phyloP scores from a whole-genome alignment of 2,797 vertebrate genomes.

The Mormyrops boulengeri region DNA sequence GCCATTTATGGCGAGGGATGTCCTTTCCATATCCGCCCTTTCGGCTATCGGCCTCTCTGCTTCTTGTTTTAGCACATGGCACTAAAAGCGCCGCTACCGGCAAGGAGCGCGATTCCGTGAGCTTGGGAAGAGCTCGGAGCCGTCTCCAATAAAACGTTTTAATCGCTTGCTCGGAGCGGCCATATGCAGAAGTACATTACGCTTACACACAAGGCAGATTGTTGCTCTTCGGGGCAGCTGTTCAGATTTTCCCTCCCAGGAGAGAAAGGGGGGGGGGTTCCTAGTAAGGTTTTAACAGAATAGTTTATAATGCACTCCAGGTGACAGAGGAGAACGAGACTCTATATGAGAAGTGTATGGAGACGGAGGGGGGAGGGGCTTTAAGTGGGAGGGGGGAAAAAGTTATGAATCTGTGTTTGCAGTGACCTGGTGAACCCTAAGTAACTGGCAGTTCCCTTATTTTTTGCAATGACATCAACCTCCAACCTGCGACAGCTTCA shows the following conservation, averaged over 20 bases:
- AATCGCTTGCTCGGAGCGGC: neutral
- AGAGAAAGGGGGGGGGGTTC: conserved; percentile 20
- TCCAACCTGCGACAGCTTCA: conserved; percentile 51
- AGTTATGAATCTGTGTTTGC: conserved; percentile 47
- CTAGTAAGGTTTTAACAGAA: conserved; percentile 38
- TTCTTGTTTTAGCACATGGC: neutral
- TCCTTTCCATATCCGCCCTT: neutral
- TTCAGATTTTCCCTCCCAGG: conserved; percentile 22
- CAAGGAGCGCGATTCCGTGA: neutral
- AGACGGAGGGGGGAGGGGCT: neutral
- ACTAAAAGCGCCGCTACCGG: neutral
- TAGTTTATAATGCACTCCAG: conserved; percentile 54
- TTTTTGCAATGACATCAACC: conserved; percentile 55
- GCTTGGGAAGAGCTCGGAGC: neutral
- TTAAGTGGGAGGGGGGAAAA: conserved; percentile 13
- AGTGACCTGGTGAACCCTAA: conserved; percentile 50
- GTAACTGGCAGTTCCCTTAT: conserved; percentile 48
- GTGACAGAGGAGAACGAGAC: conserved; percentile 40
- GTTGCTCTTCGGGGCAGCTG: conserved; percentile 29
- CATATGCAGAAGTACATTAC: neutral
- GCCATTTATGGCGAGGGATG: neutral
- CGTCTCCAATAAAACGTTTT: neutral
- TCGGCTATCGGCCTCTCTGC: neutral
- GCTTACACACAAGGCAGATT: conserved; percentile 14
- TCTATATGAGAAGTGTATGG: conserved; percentile 46